Evolutionary conservation across 2,797 vertebrate species (phyloP).

Genomic region (Tiaroga cobitis): DNA sequence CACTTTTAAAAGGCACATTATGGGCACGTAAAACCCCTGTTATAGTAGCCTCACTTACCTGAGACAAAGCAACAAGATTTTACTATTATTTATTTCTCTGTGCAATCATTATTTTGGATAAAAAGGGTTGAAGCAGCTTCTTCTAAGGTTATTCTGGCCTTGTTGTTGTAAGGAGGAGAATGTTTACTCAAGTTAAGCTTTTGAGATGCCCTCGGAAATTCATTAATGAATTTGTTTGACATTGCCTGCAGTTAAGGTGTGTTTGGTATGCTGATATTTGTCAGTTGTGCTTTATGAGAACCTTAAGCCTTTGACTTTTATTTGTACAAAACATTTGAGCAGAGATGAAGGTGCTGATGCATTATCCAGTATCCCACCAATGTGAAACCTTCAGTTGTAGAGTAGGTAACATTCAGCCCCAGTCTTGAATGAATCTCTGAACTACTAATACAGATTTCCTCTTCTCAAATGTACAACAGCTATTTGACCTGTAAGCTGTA

Average conservation of each 20-base stretch:
- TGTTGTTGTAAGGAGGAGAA: constrained; percentile 8
- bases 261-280: constrained; percentile 8
- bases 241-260: constrained; percentile 23
- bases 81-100: constrained; percentile 15
- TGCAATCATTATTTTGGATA: not conserved
- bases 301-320: constrained; percentile 45
- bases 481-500: constrained; percentile 4
- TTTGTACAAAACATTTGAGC: constrained; percentile 8
- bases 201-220: not conserved
- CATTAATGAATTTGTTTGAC: constrained; percentile 9
- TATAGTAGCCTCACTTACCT: constrained; percentile 36
- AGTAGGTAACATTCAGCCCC: constrained; percentile 1
- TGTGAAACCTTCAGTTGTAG: constrained; percentile 27
- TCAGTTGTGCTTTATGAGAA: constrained; percentile 35
- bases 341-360: constrained; percentile 18
- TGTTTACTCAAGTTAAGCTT: constrained; percentile 19
- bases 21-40: not conserved
- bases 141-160: not conserved
- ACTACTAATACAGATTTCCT: not conserved
- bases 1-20: constrained; percentile 33
- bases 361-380: constrained; percentile 34
- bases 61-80: constrained; percentile 33
- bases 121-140: not conserved
- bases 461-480: not conserved
- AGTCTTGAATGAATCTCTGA: constrained; percentile 6